These are phyloP conservation scores for Fundulus diaphanus DNA, from an alignment of 2,797 vertebrate species.

Conservation along the genomic window DNA sequence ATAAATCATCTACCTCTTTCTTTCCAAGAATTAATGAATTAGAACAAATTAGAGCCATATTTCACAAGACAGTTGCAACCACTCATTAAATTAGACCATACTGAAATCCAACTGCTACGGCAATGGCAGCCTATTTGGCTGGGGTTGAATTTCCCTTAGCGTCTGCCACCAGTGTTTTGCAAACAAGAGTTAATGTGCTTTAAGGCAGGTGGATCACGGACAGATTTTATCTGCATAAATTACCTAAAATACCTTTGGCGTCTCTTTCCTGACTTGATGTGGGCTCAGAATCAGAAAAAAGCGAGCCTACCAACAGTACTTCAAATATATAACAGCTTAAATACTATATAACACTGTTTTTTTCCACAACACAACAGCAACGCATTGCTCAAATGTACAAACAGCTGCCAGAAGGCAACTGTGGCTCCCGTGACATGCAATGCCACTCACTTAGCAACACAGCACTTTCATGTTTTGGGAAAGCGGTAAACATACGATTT, in stretches of 20 bases:
- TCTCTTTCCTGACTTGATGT: slow-evolving; percentile 1
- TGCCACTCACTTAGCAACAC: slow-evolving; percentile 24
- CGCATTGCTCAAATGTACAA: slow-evolving; percentile 8
- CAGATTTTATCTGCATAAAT: not conserved
- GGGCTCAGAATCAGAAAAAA: not conserved
- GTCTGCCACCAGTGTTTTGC: not conserved
- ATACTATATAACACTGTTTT: slow-evolving; percentile 7
- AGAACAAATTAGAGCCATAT: too few species aligned
- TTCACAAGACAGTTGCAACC: too few species aligned
- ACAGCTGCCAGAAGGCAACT: slow-evolving; percentile 26
- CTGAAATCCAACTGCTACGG: not conserved
- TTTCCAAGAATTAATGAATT: too few species aligned
- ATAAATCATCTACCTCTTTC: too few species aligned
- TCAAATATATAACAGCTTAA: not conserved
- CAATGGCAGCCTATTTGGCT: not conserved
- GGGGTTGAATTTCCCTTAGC: not conserved
- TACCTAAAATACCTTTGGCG: not conserved
- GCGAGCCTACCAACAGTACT: not conserved
- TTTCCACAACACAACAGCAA: slow-evolving; percentile 1
- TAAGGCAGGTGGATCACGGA: not conserved
- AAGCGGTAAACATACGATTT: slow-evolving; percentile 26
- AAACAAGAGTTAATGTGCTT: not conserved
- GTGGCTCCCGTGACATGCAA: slow-evolving; percentile 42
- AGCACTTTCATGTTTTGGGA: slow-evolving; percentile 36
- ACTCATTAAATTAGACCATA: not conserved